A percentile compares a stretch with the other conserved stretches of the same genome.
These are phyloP conservation scores for Tetraodon nigroviridis DNA, from an alignment of 2,113 vertebrate species.

Conservation along the genomic window DNA sequence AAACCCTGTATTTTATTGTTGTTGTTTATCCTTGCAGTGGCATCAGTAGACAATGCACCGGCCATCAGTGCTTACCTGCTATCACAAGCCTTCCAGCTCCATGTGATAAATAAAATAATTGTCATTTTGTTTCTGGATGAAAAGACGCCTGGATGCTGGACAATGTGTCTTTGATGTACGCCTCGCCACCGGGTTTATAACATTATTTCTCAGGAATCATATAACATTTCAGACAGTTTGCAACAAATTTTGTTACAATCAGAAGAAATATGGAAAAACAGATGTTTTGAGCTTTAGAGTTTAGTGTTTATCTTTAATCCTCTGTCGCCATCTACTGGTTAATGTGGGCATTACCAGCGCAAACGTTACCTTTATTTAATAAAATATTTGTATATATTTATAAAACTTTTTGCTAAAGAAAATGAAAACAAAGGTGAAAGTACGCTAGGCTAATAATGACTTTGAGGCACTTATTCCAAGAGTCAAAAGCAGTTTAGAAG, in stretches of 20 bases:
- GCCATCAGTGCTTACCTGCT: conserved; percentile 47
- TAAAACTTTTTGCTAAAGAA: no score
- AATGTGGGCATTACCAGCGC: not conserved
- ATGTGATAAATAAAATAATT: conserved; percentile 33
- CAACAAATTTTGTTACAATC: conserved; percentile 11
- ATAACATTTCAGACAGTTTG: conserved; percentile 17
- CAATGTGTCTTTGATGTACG: not conserved
- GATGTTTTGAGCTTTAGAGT: no score
- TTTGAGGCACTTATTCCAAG: no score
- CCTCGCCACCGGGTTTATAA: conserved; percentile 21
- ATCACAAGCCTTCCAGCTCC: conserved; percentile 45
- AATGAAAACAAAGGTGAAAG: not conserved
- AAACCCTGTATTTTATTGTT: conserved; percentile 28
- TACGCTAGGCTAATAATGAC: no score
- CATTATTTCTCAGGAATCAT: conserved; percentile 28
- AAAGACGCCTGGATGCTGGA: conserved; percentile 1
- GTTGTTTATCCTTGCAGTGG: conserved; percentile 61
- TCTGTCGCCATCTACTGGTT: conserved; percentile 61
- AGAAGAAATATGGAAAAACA: no score
- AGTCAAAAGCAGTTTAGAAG: no score
- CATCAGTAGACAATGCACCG: conserved; percentile 38
- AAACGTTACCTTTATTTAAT: no score
- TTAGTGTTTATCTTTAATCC: not conserved
- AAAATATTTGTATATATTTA: no score
- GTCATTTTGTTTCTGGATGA: conserved; percentile 33